phyloP scores from a whole-genome alignment of 2,888 invertebrate species.

The Dendrolimus pini region DNA sequence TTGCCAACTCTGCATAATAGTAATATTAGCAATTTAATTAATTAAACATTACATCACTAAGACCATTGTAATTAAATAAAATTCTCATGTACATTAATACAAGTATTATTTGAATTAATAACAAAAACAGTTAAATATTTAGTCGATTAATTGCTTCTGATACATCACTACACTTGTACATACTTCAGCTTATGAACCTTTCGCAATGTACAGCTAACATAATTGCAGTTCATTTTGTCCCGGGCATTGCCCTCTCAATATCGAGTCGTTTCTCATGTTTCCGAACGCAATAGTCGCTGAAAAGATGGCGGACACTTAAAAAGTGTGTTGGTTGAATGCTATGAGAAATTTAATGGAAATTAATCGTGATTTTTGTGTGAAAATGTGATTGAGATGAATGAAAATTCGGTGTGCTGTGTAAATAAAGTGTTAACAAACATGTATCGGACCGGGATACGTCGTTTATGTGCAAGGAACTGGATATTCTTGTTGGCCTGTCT shows the following conservation, averaged over 20 bases:
- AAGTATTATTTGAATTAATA: no score
- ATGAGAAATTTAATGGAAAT: constrained; percentile 35
- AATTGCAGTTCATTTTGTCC: constrained; percentile 31
- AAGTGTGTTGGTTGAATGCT: constrained; percentile 27
- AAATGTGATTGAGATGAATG: constrained; percentile 73
- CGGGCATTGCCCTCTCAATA: constrained; percentile 72
- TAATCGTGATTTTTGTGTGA: constrained; percentile 57
- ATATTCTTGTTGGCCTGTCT: constrained; percentile 64
- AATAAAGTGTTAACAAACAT: constrained; percentile 53
- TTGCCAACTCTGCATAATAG: no score
- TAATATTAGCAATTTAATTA: no score
- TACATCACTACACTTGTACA: constrained; percentile 20
- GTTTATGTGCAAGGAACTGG: constrained; percentile 67
- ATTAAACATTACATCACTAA: no score
- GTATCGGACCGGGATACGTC: constrained; percentile 68
- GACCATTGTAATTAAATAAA: no score
- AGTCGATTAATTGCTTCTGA: no score
- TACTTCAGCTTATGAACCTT: constrained; percentile 26
- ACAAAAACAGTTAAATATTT: no score
- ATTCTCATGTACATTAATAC: no score
- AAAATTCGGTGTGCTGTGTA: constrained; percentile 60
- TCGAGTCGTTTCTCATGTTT: constrained; percentile 62
- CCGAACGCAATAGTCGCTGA: constrained; percentile 50
- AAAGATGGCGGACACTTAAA: constrained; percentile 60
- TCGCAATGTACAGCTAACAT: constrained; percentile 23